Conservation (phyloP, 2,113 vertebrate species). For the Carassius auratus region DNA sequence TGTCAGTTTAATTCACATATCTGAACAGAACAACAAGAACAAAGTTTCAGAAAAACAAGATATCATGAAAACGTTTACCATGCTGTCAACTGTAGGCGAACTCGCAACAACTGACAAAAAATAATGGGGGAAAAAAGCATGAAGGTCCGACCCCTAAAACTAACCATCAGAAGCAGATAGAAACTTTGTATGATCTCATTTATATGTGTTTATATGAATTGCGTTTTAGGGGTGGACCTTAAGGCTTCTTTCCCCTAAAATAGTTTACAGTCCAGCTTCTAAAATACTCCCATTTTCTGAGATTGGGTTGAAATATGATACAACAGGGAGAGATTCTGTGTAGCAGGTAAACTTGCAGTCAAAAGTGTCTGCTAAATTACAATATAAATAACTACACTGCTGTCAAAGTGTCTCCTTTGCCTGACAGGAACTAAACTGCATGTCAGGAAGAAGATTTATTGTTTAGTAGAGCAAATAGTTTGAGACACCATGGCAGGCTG, state of each 20-base stretch:
- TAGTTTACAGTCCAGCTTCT: not conserved
- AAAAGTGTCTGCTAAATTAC: not conserved
- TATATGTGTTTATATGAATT: no score
- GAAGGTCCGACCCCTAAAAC: no score
- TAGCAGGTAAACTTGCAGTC: conserved; percentile 7
- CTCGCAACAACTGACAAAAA: no score
- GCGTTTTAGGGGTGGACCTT: not conserved
- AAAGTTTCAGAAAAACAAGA: not conserved
- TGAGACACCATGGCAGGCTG: not conserved
- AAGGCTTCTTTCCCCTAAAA: not conserved
- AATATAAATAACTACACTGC: not conserved
- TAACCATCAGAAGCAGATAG: no score
- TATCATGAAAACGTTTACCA: not conserved
- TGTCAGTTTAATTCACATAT: not conserved
- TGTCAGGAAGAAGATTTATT: not conserved
- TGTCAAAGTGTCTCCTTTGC: not conserved
- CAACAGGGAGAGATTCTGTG: not conserved
- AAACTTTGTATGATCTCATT: no score
- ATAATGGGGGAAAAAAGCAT: no score
- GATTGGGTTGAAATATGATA: not conserved
- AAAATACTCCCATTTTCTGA: not conserved
- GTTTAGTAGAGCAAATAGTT: conserved; percentile 19
- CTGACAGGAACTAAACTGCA: conserved; percentile 5
- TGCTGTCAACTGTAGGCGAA: not conserved
- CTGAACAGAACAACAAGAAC: not conserved